Percentiles rank a stretch among this genome's conserved stretches.
These are phyloP conservation scores for Hyperopisus bebe DNA, from an alignment of 2,113 vertebrate species.

Conservation along the genomic window DNA sequence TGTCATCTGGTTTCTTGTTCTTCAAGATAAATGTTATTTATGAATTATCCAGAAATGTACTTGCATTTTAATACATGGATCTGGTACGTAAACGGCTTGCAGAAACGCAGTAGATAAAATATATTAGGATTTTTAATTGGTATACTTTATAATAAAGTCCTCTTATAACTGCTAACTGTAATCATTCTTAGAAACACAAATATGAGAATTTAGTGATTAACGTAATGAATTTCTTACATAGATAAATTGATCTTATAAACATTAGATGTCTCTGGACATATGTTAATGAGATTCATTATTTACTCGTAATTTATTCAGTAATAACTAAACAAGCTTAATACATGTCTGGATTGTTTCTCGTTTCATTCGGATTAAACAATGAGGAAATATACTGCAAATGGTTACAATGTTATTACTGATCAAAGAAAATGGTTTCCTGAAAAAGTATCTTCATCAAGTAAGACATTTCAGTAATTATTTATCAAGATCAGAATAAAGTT, in stretches of 20 bases:
- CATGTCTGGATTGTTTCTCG: constrained; percentile 24
- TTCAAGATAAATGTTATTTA: constrained; percentile 96
- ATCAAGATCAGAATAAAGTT: neutral
- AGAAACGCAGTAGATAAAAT: constrained; percentile 95
- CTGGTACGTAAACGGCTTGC: constrained; percentile 96
- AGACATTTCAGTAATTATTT: neutral
- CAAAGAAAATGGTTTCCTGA: neutral
- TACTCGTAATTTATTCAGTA: constrained; percentile 50
- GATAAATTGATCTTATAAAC: constrained; percentile 87
- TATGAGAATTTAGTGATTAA: constrained; percentile 93
- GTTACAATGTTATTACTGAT: constrained; percentile 1
- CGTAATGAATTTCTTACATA: constrained; percentile 87
- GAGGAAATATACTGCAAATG: constrained; percentile 36
- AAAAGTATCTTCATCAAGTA: neutral
- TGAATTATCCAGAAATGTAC: constrained; percentile 95
- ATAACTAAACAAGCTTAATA: constrained; percentile 44
- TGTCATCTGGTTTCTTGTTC: constrained; percentile 98
- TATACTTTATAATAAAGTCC: constrained; percentile 91
- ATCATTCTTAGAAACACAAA: constrained; percentile 87
- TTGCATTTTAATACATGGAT: constrained; percentile 97
- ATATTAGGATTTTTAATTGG: constrained; percentile 93
- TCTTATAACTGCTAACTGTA: constrained; percentile 85
- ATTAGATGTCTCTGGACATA: constrained; percentile 58
- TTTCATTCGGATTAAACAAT: constrained; percentile 40
- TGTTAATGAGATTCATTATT: constrained; percentile 56